These are phyloP conservation scores for Sepiola atlantica DNA, from an alignment of 2,888 invertebrate species.

Conservation along the genomic window DNA sequence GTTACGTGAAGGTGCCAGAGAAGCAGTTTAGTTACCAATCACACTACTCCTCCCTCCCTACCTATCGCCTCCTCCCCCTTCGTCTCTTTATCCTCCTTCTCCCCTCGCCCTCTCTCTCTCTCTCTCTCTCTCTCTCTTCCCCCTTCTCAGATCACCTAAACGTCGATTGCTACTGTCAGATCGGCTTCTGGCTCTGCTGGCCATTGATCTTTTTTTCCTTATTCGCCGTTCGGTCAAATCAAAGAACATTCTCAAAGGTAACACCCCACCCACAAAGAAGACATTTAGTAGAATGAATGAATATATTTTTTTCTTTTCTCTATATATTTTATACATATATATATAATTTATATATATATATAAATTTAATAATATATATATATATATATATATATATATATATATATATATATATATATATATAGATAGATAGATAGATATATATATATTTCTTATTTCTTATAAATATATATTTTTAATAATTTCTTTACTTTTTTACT, in stretches of 20 bases:
- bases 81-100: background rate
- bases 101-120: background rate
- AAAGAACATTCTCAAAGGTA: background rate
- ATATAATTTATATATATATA: too few relatives aligned
- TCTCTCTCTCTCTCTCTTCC: background rate
- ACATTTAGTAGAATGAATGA: background rate
- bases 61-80: background rate
- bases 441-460: too few relatives aligned
- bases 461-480: background rate
- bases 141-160: background rate
- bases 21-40: slow-evolving; percentile 9
- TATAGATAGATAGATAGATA: background rate
- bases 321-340: too few relatives aligned
- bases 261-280: background rate
- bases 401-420: background rate
- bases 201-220: background rate
- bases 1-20: background rate
- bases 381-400: background rate
- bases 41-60: background rate
- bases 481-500: background rate
- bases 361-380: too few relatives aligned
- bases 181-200: background rate
- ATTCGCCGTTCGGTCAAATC: background rate
- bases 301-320: background rate
- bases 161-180: background rate